Base-by-base conservation (phyloP, 2,797 vertebrate genomes). In the Hirundo rustica region DNA sequence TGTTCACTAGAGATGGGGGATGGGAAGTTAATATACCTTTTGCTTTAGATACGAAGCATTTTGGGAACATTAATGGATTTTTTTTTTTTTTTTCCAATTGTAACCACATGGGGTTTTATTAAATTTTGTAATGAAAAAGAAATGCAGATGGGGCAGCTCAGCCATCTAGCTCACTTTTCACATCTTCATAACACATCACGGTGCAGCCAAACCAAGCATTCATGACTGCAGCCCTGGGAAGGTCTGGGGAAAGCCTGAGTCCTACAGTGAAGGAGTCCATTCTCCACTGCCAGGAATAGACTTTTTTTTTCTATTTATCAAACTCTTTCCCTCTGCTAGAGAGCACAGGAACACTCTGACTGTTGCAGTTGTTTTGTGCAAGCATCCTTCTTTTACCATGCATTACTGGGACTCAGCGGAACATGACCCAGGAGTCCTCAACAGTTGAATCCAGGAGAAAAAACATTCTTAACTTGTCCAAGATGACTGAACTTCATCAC, bases 81-180 rank as follows among this genome's bases (percentile, higher is more conserved):
- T 81, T 93, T 38, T 38, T 38, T 38, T 38, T 38, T 38, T 93
- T 92, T 92, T 70, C 26, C 85, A 76, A 79, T 93, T 64, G 42
- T 96, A 95, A 92, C 87, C 96, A 95, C 94, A 76, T 94, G 96
- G 38, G 67, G 64, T 32, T 96, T 96, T 94, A 95, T 95, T 96
- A 92, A 88, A 92, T 86, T 90, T 94, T 91, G 42, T 86, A 94
- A 94, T 34, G 11, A 74, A 75, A 89, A 92, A 95, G 86, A 88
- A 88, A 77, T 12, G 57, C 48, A 79, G 70, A 93, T 86, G 71
- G 85, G 79, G 70, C 73, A 96, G 76, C 54, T 88, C 44, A 94
- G 87, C 88, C 82, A 94, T 74, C 60, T 50, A 89, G 45, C 60
- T 90, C 88, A 81, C 73, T 93, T 92, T 88, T 95, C 89, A 84